Base-by-base conservation (phyloP, 2,113 vertebrate species). In the Strix aluco region DNA sequence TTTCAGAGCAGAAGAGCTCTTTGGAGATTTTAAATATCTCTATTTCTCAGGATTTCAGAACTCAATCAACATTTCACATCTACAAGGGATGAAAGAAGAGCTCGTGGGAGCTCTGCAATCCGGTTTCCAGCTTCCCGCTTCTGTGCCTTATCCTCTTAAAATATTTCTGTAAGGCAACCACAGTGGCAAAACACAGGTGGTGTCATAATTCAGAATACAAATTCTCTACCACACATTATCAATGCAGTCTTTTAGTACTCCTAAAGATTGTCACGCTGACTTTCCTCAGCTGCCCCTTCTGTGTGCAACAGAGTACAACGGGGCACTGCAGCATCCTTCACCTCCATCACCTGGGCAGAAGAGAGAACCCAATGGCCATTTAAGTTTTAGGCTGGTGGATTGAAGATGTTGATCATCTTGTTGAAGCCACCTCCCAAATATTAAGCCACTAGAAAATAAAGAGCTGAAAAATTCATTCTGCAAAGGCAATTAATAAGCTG, bases 271-370 rank as follows among this genome's bases (percentile, higher is more conserved):
- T 21, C 65, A 36, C 0, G 1, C 40, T 67, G 63, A 62, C 29
- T 40, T 18, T 34, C 65, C 51, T 65, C 25, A 25, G 32, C 46
- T 65, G 51, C 27, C 63, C 44, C 7, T 77, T 26, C 71, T 21
- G 32, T 10, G 25, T 0, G 1, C 63, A n/a, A 8, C 36, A 32
- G 17, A 1, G 9, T 30, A 25, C 44, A 22, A 13, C 0, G 20
- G 40, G 63, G 46, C 40, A 49, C 14, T 9, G 38, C 72, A 54
- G 36, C 55, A 40, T 9, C 63, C 84, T 81, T 86, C 46, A 18
- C 77, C 84, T 81, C 22, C 78, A 10, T 12, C 46, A 23, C 13
- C 46, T 8, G 18, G 40, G 15, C 1, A 1, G 63, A 32, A 84
- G 54, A 14, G 9, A 71, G 34, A 92, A 27, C 52, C 13, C 0